Percentiles rank a stretch among this genome's conserved stretches.
Conservation (phyloP, 2,113 vertebrate species). For the Chionodraco myersi region DNA sequence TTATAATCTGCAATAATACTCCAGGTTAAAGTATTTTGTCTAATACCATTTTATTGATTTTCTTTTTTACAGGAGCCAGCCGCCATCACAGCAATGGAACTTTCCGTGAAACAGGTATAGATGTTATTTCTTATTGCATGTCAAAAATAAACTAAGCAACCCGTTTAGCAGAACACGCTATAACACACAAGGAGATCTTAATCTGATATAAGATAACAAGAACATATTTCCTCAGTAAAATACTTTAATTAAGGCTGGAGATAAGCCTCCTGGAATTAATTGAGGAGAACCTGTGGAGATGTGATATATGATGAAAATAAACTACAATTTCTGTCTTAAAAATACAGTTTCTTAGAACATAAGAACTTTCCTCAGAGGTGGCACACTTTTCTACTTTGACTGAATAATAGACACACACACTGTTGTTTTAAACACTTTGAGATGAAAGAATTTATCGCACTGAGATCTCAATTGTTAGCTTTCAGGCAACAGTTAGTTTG, state of each 20-base stretch:
- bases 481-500: slow-evolving; percentile 37
- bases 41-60: not conserved
- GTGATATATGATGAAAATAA: not conserved
- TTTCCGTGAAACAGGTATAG: slow-evolving; percentile 96
- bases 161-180: not conserved
- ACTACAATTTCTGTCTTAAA: slow-evolving; percentile 20
- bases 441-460: slow-evolving; percentile 27
- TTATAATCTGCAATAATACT: not conserved
- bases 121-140: not conserved
- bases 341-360: not conserved
- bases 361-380: not conserved
- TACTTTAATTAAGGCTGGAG: not conserved
- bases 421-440: slow-evolving; percentile 40
- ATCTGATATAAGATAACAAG: not conserved
- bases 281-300: slow-evolving; percentile 9
- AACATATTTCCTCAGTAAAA: not conserved
- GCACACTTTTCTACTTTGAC: slow-evolving; percentile 39
- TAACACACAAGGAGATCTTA: not conserved
- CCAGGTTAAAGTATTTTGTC: not conserved
- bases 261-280: not conserved
- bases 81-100: slow-evolving; percentile 93
- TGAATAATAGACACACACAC: not conserved
- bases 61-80: slow-evolving; percentile 89
- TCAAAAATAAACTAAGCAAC: not conserved
- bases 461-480: slow-evolving; percentile 44